Conservation (phyloP, 2,113 vertebrate genomes). For the Urocynchramus pylzowi region DNA sequence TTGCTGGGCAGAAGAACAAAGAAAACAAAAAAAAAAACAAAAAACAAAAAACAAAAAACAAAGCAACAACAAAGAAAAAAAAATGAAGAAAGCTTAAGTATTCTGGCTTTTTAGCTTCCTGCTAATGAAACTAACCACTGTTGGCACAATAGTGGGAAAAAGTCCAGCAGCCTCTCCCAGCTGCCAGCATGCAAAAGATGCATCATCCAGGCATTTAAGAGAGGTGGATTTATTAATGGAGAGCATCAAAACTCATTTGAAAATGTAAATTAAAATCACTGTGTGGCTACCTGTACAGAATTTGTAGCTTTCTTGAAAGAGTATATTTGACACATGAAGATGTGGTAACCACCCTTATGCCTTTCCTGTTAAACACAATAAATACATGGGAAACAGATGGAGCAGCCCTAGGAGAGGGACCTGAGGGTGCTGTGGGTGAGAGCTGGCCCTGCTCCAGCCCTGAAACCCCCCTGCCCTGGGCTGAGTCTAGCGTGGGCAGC, state of each 20-base stretch:
- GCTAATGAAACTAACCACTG: background rate
- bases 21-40: background rate
- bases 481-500: background rate
- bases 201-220: background rate
- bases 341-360: background rate
- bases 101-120: background rate
- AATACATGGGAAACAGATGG: background rate
- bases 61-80: too few relatives aligned
- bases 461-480: background rate
- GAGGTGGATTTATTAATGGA: background rate
- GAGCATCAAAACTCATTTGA: background rate
- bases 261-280: background rate
- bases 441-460: background rate
- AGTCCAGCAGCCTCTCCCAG: background rate
- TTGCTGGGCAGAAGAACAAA: conserved; percentile 68
- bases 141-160: background rate
- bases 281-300: background rate
- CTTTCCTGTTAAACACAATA: background rate
- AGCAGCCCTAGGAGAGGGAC: background rate
- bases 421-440: background rate
- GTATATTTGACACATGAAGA: background rate
- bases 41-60: background rate
- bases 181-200: background rate
- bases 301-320: background rate
- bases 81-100: background rate